Conservation (phyloP, 2,113 vertebrate species). For the Orientallactaga bullata region DNA sequence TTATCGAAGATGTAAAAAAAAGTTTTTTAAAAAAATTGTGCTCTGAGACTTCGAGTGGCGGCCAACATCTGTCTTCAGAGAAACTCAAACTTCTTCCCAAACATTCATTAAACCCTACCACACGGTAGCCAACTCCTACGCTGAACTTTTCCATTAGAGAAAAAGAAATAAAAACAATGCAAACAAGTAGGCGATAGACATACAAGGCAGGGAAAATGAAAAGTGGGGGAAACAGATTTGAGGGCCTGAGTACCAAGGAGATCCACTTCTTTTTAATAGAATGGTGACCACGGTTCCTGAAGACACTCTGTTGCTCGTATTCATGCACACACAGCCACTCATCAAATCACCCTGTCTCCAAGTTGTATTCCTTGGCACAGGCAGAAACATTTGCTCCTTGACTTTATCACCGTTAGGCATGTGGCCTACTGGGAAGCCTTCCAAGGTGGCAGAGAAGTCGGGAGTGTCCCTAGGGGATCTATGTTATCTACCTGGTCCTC, state of each 20-base stretch:
- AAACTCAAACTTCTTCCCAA: slow-evolving; percentile 68
- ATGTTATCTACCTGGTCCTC: neutral
- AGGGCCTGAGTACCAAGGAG: slow-evolving; percentile 29
- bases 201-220: slow-evolving; percentile 62
- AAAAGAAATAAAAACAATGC: slow-evolving; percentile 36
- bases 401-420: neutral
- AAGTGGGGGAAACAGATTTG: slow-evolving; percentile 64
- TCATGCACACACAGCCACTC: slow-evolving; percentile 20
- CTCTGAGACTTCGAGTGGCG: slow-evolving; percentile 47
- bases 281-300: slow-evolving; percentile 22
- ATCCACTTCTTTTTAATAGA: slow-evolving; percentile 59
- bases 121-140: neutral
- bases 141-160: slow-evolving; percentile 16
- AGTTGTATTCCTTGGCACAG: neutral
- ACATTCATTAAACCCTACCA: slow-evolving; percentile 64
- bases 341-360: slow-evolving; percentile 39
- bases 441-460: slow-evolving; percentile 5
- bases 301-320: slow-evolving; percentile 21
- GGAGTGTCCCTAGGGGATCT: neutral
- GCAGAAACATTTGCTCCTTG: slow-evolving; percentile 27
- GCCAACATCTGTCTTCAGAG: slow-evolving; percentile 56
- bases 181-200: slow-evolving; percentile 55
- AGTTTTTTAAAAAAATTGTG: slow-evolving; percentile 20
- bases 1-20: too few relatives aligned
- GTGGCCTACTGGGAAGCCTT: neutral